Conservation (phyloP, 2,797 vertebrate genomes). For the Coccyzus lansbergi region DNA sequence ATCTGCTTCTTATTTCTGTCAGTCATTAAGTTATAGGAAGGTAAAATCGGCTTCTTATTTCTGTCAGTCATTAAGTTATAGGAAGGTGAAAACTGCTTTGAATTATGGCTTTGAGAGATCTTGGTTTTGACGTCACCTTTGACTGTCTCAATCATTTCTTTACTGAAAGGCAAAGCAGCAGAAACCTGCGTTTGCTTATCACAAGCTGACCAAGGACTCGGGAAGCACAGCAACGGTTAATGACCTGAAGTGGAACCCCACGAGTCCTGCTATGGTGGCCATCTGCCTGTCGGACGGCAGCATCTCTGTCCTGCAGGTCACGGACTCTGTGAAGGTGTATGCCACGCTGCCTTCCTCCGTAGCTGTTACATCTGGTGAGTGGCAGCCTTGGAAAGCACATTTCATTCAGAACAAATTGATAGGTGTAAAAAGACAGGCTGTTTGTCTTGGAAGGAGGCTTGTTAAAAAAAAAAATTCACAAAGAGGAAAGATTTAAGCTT, state of each 20-base stretch:
- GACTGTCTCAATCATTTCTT: not conserved
- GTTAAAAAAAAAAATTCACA: not conserved
- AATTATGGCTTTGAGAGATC: not conserved
- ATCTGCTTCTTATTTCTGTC: not conserved
- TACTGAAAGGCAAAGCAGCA: slow-evolving; percentile 80
- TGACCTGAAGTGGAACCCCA: slow-evolving; percentile 96
- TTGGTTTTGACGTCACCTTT: not conserved
- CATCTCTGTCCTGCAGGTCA: slow-evolving; percentile 89
- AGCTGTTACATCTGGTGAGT: slow-evolving; percentile 92
- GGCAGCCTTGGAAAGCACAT: not conserved
- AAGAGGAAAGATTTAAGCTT: not conserved
- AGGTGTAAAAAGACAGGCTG: not conserved
- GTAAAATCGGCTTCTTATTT: not conserved
- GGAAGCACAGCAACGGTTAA: slow-evolving; percentile 75
- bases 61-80: not conserved
- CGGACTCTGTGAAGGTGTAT: slow-evolving; percentile 79
- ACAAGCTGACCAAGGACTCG: slow-evolving; percentile 76
- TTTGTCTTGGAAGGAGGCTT: not conserved
- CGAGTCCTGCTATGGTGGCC: slow-evolving; percentile 81
- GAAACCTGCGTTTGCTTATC: slow-evolving; percentile 87
- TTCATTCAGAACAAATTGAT: accelerated
- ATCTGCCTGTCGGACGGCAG: slow-evolving; percentile 90
- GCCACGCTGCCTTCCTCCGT: slow-evolving; percentile 82
- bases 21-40: no score
- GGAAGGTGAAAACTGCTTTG: not conserved